These are phyloP conservation scores for Conistra vaccinii DNA, from an alignment of 2,888 invertebrate species.

Conservation along the genomic window DNA sequence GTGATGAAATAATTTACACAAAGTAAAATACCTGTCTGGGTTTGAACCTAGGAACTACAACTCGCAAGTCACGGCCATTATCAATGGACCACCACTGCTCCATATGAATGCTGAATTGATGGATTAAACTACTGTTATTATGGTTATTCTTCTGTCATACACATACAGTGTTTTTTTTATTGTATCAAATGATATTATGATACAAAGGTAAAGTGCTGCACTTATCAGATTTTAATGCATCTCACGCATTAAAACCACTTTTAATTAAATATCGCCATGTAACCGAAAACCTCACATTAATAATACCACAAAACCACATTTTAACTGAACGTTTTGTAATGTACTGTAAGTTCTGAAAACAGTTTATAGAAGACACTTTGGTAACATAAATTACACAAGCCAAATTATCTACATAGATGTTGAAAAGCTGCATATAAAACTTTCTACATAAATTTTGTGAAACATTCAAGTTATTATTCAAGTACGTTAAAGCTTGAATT, in stretches of 20 bases:
- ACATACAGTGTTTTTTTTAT: neutral
- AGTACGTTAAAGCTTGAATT: slow-evolving; percentile 7
- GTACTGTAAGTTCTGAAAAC: neutral
- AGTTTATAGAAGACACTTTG: slow-evolving; percentile 6
- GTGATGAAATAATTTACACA: no score
- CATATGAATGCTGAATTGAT: no score
- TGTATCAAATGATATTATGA: neutral
- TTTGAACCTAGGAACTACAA: no score
- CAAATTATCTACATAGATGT: neutral
- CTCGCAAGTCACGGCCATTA: no score
- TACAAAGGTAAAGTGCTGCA: neutral
- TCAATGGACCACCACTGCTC: no score
- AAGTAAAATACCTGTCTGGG: no score
- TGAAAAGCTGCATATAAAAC: slow-evolving; percentile 19
- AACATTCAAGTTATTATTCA: neutral
- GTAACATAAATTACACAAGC: neutral
- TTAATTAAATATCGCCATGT: slow-evolving; percentile 4
- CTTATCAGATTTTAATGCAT: neutral
- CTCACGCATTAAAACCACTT: neutral
- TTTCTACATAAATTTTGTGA: slow-evolving; percentile 4
- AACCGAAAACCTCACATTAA: slow-evolving; percentile 22
- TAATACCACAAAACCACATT: slow-evolving; percentile 18
- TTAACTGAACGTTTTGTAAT: slow-evolving; percentile 17
- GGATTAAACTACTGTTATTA: neutral
- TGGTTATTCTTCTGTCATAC: neutral